phyloP scores from a whole-genome alignment of 2,113 vertebrate species.

The Nothocercus nigrocapillus region DNA sequence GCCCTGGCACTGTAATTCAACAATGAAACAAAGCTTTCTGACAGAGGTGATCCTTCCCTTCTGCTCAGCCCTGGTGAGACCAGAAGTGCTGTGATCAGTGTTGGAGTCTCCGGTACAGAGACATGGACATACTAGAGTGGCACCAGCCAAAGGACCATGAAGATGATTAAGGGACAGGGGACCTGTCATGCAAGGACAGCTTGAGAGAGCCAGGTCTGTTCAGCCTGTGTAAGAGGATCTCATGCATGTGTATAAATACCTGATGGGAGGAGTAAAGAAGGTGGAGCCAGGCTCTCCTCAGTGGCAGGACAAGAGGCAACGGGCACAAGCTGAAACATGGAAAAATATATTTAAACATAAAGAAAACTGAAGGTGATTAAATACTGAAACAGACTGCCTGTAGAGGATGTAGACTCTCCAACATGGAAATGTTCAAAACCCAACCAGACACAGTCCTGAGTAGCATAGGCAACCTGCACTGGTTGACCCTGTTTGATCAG shows the following conservation, averaged over 20 bases:
- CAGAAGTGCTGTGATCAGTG: background rate
- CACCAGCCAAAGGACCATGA: background rate
- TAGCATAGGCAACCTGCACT: too few species aligned
- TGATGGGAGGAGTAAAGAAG: background rate
- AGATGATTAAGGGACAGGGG: background rate
- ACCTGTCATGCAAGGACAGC: fast-evolving
- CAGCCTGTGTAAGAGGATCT: background rate
- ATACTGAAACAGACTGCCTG: background rate
- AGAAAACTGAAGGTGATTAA: background rate
- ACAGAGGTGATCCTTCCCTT: background rate
- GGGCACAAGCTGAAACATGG: background rate
- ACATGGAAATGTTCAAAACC: too few species aligned
- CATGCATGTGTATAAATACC: background rate
- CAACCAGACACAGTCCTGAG: background rate
- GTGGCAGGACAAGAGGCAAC: background rate
- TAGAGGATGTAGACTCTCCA: too few species aligned
- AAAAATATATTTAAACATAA: background rate
- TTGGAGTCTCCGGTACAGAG: background rate
- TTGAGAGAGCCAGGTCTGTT: background rate
- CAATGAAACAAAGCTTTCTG: background rate
- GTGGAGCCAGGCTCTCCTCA: background rate
- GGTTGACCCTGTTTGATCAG: too few species aligned
- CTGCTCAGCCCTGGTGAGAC: background rate
- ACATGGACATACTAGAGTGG: background rate
- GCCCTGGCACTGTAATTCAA: background rate